Percentiles rank a stretch among this genome's conserved stretches.
Evolutionary conservation across 2,113 vertebrate species (phyloP).

Genomic region (Macaca mulatta): DNA sequence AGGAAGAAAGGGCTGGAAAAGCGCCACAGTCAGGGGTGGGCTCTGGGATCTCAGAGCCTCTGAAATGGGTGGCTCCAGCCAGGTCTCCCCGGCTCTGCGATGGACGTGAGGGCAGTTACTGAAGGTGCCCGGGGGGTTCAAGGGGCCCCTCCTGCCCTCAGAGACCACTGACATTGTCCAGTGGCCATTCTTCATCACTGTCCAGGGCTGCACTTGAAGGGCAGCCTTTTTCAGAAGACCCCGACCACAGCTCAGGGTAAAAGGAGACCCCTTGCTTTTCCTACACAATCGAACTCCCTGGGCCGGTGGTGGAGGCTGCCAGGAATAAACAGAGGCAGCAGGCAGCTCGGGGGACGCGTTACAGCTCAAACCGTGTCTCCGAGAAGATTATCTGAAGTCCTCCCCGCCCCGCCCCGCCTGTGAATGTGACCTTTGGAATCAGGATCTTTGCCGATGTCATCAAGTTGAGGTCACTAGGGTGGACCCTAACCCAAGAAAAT

Average conservation of each 20-base stretch:
- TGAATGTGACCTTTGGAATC: rapidly evolving
- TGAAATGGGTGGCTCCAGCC: rapidly evolving
- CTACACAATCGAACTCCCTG: rapidly evolving
- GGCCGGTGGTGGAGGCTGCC: rapidly evolving
- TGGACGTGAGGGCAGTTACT: too few species aligned
- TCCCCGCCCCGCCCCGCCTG: background rate
- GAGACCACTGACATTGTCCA: background rate
- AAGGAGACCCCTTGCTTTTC: rapidly evolving
- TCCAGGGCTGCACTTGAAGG: rapidly evolving
- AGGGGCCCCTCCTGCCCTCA: background rate
- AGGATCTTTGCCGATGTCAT: rapidly evolving
- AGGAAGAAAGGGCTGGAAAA: background rate
- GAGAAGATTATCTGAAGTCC: rapidly evolving
- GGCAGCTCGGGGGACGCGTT: rapidly evolving
- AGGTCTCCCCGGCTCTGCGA: rapidly evolving
- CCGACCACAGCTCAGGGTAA: rapidly evolving
- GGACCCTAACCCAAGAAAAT: too few species aligned
- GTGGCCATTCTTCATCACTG: rapidly evolving
- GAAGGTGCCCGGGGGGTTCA: too few species aligned
- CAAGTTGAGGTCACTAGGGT: rapidly evolving
- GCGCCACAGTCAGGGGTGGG: background rate
- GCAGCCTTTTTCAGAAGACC: background rate
- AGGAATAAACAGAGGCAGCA: rapidly evolving
- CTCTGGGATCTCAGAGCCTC: rapidly evolving
- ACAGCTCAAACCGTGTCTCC: background rate